Base-by-base conservation (phyloP, 1,140 invertebrate species). In the Hydropsyche tenuis region DNA sequence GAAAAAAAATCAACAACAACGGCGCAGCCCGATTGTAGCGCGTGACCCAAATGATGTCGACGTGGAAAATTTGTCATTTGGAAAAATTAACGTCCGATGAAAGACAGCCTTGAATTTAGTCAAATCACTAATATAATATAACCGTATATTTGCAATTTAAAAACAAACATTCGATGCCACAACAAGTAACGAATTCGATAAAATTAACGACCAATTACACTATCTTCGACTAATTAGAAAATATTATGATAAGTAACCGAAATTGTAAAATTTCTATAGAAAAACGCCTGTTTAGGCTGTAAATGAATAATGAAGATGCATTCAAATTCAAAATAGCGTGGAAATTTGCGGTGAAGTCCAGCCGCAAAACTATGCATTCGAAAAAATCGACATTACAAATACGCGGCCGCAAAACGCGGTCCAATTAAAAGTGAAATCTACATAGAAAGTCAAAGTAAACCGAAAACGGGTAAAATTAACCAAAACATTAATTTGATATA, bases 371-470 rank as follows among this genome's bases (percentile, higher is more conserved):
- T 43, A 43, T 43, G 42, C 14, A 43, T 43, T 37, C 3, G 30
- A 4, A 37, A 37, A 37, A 37, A 37, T 37, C 30, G 30, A 37
- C 30, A 37, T 37, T 37, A 37, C 3, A 37, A 37, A 37, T 37
- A 37, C 30, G 30, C 9, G 30, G 30, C 30, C 30, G 30, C 30
- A 37, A 37, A 37, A 37, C 9, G 30, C 20, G 48, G 20, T 53
- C 48, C 48, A 53, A 53, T 53, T 53, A 53, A 53, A 53, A 53
- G 48, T 53, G 48, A 53, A 53, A 53, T 53, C 48, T 18, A 53
- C 16, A 53, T 53, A 53, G 48, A 53, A 53, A 53, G 48, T 53
- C 48, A 53, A 53, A 53, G 48, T 53, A 9, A 37, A 37, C 30
- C 30, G 30, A 37, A 37, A 37, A 37, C 30, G 30, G 9, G 30